phyloP scores from a whole-genome alignment of 1,140 invertebrate genomes.

The Pararge aegeria region DNA sequence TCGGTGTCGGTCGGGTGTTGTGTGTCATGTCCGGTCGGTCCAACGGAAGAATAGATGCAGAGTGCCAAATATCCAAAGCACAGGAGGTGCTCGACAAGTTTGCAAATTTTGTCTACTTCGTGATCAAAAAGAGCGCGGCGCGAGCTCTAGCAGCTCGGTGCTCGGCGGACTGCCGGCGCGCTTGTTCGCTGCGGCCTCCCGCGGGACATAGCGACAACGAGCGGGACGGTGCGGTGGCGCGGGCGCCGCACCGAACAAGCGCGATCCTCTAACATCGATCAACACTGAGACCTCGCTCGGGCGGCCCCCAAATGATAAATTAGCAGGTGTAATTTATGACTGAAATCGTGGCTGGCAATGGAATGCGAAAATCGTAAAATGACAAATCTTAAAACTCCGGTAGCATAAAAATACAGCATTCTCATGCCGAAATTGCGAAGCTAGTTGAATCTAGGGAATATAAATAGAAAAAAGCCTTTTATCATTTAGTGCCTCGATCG shows the following conservation, averaged over 20 bases:
- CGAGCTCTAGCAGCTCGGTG: conserved; percentile 44
- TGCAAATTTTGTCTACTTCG: conserved; percentile 68
- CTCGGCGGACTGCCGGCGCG: conserved; percentile 39
- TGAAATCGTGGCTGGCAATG: conserved; percentile 35
- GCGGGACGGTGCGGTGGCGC: too few relatives aligned
- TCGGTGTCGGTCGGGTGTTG: conserved; percentile 15
- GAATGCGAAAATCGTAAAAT: conserved; percentile 49
- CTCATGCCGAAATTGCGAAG: conserved; percentile 60
- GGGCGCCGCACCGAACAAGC: conserved; percentile 44
- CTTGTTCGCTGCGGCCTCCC: conserved; percentile 37
- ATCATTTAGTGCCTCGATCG: conserved; percentile 73
- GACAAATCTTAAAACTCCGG: conserved; percentile 38
- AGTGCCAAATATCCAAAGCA: conserved; percentile 75
- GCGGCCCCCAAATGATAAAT: conserved; percentile 75
- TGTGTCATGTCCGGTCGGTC: conserved; percentile 43
- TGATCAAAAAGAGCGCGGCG: conserved; percentile 55
- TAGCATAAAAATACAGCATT: conserved; percentile 57
- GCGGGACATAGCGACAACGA: background rate
- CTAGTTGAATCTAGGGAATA: conserved; percentile 44
- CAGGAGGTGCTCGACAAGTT: conserved; percentile 69
- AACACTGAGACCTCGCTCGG: conserved; percentile 49
- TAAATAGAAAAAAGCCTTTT: conserved; percentile 62
- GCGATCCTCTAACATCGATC: conserved; percentile 59
- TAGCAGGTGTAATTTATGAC: conserved; percentile 52
- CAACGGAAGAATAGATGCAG: conserved; percentile 65